Conservation (phyloP, 2,888 invertebrate species). For the Autographa gamma region DNA sequence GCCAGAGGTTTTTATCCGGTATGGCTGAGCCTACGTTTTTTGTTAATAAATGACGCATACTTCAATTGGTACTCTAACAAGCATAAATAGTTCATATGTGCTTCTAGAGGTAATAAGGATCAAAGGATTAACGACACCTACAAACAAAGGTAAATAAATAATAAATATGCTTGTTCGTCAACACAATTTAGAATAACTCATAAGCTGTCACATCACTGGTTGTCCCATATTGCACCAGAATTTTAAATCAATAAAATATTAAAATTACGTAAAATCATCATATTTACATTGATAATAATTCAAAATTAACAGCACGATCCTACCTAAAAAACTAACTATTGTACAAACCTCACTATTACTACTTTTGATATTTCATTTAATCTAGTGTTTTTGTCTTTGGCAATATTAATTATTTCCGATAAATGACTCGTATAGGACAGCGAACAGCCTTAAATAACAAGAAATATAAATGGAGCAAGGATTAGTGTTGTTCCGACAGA, state of each 20-base stretch:
- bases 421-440: conserved; percentile 57
- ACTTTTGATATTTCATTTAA: conserved; percentile 64
- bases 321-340: conserved; percentile 70
- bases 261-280: conserved; percentile 57
- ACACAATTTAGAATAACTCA: conserved; percentile 47
- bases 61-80: conserved; percentile 20
- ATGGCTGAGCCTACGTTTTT: conserved; percentile 13
- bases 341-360: conserved; percentile 74
- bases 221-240: conserved; percentile 57
- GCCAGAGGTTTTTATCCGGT: conserved; percentile 20
- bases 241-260: conserved; percentile 39
- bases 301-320: conserved; percentile 61
- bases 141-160: conserved; percentile 26
- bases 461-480: conserved; percentile 53
- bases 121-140: neutral
- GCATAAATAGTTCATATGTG: conserved; percentile 28
- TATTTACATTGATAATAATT: conserved; percentile 60
- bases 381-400: conserved; percentile 74
- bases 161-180: conserved; percentile 44
- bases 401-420: conserved; percentile 69
- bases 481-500: conserved; percentile 39
- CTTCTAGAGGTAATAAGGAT: conserved; percentile 15
- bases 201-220: conserved; percentile 46
- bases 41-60: neutral
- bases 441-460: conserved; percentile 59